These are phyloP conservation scores for Hetaerina titia DNA, from an alignment of 2,888 invertebrate genomes.

Conservation along the genomic window DNA sequence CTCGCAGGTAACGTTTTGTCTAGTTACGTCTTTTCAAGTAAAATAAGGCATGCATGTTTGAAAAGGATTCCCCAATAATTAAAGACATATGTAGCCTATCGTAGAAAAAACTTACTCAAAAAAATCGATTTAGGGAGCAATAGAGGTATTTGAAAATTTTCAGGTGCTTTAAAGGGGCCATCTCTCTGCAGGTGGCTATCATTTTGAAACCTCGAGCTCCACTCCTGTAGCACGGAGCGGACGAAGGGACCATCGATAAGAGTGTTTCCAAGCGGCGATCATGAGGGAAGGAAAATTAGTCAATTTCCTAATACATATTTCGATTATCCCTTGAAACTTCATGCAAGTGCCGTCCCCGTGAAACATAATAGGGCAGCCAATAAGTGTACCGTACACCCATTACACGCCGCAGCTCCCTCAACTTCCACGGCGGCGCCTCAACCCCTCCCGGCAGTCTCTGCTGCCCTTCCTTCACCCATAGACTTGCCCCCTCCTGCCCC, in stretches of 20 bases:
- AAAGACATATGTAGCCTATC: background rate
- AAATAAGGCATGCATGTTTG: background rate
- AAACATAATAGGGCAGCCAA: background rate
- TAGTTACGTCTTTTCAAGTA: background rate
- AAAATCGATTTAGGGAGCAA: background rate
- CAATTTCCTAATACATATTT: background rate
- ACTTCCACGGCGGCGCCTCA: background rate
- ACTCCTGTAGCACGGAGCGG: background rate
- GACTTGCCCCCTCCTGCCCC: background rate
- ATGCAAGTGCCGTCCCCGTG: background rate
- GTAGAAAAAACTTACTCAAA: background rate
- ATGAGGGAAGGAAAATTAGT: background rate
- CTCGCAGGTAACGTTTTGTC: too few species aligned
- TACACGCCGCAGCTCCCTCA: background rate
- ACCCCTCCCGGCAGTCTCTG: background rate
- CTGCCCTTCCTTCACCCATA: background rate
- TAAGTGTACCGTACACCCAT: constrained; percentile 24
- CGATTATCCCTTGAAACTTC: background rate
- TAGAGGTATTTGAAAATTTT: background rate
- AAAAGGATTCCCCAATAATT: background rate
- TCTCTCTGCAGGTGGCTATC: background rate
- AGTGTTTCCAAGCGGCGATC: too few species aligned
- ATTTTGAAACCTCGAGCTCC: background rate
- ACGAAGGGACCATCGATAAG: background rate
- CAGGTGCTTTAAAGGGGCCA: background rate